Evolutionary conservation across 2,797 vertebrate genomes (phyloP).

Genomic region (Spea hammondii): DNA sequence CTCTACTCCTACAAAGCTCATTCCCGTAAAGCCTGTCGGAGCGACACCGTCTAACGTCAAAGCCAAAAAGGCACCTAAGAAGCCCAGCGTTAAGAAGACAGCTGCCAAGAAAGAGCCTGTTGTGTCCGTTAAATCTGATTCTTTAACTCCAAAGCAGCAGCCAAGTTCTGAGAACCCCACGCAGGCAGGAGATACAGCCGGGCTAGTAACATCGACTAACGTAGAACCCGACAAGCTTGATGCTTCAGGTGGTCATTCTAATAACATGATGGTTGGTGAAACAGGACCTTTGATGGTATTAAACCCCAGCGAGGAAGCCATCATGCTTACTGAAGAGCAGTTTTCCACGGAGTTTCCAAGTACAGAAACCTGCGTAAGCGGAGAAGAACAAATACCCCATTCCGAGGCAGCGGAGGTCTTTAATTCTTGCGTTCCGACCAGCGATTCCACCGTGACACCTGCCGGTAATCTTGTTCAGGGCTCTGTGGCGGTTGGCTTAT

Average conservation of each 20-base stretch:
- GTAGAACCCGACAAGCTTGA: neutral
- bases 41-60: constrained; percentile 62
- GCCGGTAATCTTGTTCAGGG: neutral
- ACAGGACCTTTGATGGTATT: neutral
- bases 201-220: neutral
- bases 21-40: constrained; percentile 53
- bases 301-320: neutral
- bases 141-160: constrained; percentile 9
- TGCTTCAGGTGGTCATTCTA: neutral
- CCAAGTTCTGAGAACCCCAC: constrained; percentile 9
- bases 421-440: constrained; percentile 53
- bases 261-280: neutral
- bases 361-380: constrained; percentile 43
- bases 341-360: neutral
- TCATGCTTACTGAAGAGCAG: neutral
- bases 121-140: constrained; percentile 45
- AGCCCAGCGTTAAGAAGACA: constrained; percentile 71
- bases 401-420: constrained; percentile 53
- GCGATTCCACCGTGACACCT: constrained; percentile 51
- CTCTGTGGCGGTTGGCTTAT: neutral
- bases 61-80: constrained; percentile 79
- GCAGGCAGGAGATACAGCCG: constrained; percentile 30
- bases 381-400: constrained; percentile 46
- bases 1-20: constrained; percentile 55
- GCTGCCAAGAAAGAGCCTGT: constrained; percentile 61